phyloP scores from a whole-genome alignment of 2,113 vertebrate species.

The Carassius auratus region DNA sequence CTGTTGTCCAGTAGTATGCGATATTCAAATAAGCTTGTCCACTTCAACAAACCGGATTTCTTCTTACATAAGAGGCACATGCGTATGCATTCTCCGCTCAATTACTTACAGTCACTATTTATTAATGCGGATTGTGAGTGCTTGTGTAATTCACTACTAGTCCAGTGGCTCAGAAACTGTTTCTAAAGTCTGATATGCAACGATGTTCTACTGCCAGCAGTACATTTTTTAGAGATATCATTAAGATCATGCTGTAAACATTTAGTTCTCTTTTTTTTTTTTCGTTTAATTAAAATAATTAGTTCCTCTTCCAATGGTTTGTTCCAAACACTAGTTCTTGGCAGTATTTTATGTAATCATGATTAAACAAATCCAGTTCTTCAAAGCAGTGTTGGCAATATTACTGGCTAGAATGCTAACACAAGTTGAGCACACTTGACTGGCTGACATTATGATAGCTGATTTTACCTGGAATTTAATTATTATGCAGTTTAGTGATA shows the following conservation, averaged over 20 bases:
- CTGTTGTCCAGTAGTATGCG: conserved; percentile 64
- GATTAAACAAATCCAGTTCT: conserved; percentile 29
- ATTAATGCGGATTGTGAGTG: conserved; percentile 17
- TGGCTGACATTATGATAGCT: not conserved
- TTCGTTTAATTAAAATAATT: not conserved
- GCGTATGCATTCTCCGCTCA: conserved; percentile 27
- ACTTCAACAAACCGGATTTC: conserved; percentile 68
- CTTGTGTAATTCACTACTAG: not conserved
- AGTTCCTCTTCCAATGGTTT: conserved; percentile 5
- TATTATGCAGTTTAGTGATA: not conserved
- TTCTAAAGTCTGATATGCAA: not conserved
- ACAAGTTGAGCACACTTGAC: not conserved
- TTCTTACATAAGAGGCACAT: conserved; percentile 67
- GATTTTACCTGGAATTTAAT: not conserved
- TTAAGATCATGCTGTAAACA: not conserved
- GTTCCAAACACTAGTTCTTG: not conserved
- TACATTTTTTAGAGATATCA: not conserved
- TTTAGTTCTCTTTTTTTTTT: not conserved
- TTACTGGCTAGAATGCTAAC: not conserved
- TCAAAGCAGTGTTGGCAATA: not conserved
- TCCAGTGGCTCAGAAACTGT: not conserved
- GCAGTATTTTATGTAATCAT: conserved; percentile 9
- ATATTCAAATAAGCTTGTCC: conserved; percentile 68
- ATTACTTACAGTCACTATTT: conserved; percentile 30
- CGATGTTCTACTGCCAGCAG: not conserved